Evolutionary conservation across 2,113 vertebrate species (phyloP).

Genomic region (Oplegnathus fasciatus): DNA sequence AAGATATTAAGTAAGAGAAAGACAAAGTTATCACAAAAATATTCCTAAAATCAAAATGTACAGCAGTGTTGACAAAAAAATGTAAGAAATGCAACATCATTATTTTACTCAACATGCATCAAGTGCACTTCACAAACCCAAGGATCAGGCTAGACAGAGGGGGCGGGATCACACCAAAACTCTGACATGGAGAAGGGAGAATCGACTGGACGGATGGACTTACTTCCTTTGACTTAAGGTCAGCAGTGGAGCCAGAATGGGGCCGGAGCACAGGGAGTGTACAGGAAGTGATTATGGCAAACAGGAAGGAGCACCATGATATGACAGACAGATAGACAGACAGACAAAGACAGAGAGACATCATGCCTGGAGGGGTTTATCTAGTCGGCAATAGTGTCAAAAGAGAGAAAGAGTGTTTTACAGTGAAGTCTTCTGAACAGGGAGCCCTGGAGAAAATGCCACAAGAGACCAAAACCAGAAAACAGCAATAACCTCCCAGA

Average conservation of each 20-base stretch:
- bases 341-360: constrained; percentile 79
- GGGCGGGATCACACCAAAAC: constrained; percentile 37
- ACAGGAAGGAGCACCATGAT: constrained; percentile 75
- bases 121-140: constrained; percentile 36
- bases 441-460: constrained; percentile 60
- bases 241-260: constrained; percentile 77
- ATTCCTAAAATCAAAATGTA: neutral
- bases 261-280: constrained; percentile 70
- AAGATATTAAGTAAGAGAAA: neutral
- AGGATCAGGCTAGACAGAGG: constrained; percentile 23
- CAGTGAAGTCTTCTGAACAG: constrained; percentile 45
- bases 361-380: constrained; percentile 78
- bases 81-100: neutral
- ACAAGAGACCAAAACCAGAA: constrained; percentile 75
- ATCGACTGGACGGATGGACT: constrained; percentile 69
- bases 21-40: neutral
- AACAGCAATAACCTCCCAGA: constrained; percentile 84
- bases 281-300: constrained; percentile 77
- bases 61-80: neutral
- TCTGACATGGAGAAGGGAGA: constrained; percentile 36
- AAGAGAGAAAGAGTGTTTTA: constrained; percentile 44
- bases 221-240: constrained; percentile 88
- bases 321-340: constrained; percentile 71
- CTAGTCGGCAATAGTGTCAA: constrained; percentile 59
- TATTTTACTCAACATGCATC: constrained; percentile 45